Conservation (phyloP, 2,797 vertebrate genomes). For the Emydoidea blandingii region DNA sequence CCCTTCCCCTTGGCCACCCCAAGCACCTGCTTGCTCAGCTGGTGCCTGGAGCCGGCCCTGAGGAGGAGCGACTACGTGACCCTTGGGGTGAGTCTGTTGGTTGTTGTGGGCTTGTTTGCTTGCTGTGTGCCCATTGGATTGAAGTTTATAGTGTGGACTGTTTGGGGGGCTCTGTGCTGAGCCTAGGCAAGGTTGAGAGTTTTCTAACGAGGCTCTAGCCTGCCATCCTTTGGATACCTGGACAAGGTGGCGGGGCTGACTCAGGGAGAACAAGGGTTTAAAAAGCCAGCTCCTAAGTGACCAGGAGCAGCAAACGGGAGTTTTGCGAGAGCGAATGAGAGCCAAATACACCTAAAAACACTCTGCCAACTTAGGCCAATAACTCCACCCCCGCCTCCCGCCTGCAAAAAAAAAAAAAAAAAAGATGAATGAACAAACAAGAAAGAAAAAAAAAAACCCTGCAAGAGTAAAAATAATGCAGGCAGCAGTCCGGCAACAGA, state of each 20-base stretch:
- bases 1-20: too few species aligned
- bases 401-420: too few species aligned
- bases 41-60: too few species aligned
- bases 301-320: neutral
- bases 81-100: neutral
- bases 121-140: neutral
- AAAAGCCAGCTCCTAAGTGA: neutral
- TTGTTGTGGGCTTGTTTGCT: neutral
- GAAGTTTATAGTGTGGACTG: neutral
- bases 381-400: rapidly evolving
- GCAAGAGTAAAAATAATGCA: neutral
- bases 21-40: too few species aligned
- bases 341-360: neutral
- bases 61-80: neutral
- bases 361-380: neutral
- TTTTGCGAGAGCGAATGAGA: neutral
- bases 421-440: neutral
- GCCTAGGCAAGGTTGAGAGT: neutral
- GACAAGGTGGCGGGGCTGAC: rapidly evolving
- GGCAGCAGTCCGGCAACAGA: neutral
- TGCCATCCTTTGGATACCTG: neutral
- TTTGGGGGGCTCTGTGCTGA: neutral
- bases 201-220: neutral
- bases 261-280: neutral
- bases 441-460: neutral